A percentile compares a stretch with the other conserved stretches of the same genome.
phyloP scores from a whole-genome alignment of 2,888 invertebrate genomes.

The Agelastica alni region DNA sequence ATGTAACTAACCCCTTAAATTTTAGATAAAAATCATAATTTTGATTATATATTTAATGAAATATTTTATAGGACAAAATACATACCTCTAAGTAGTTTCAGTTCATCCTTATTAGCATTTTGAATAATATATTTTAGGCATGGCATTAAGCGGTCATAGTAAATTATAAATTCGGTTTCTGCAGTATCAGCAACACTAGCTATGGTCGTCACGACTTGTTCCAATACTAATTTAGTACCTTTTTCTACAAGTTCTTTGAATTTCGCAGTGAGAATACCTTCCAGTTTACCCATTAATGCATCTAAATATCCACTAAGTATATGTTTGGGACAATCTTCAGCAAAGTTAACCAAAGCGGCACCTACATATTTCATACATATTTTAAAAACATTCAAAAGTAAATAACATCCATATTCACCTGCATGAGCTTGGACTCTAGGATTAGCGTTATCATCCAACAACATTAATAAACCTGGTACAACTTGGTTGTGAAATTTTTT shows the following conservation, averaged over 20 bases:
- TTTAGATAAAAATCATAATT: too few relatives aligned
- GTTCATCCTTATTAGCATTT: conserved; percentile 85
- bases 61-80: conserved; percentile 1
- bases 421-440: conserved; percentile 92
- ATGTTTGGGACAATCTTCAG: conserved; percentile 96
- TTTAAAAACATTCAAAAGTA: too few relatives aligned
- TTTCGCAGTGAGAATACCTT: conserved; percentile 86
- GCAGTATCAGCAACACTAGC: conserved; percentile 98
- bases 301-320: conserved; percentile 91
- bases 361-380: too few relatives aligned
- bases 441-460: conserved; percentile 87
- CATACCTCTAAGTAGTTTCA: conserved; percentile 84
- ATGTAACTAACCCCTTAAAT: too few relatives aligned
- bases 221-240: conserved; percentile 93
- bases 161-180: conserved; percentile 91
- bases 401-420: conserved; percentile 49
- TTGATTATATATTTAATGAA: too few relatives aligned
- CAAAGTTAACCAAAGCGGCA: conserved; percentile 98
- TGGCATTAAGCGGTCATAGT: conserved; percentile 93
- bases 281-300: conserved; percentile 87
- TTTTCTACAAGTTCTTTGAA: conserved; percentile 93
- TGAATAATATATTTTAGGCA: conserved; percentile 96
- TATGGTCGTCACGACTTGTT: conserved; percentile 98
- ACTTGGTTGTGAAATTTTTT: conserved; percentile 97
- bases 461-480: conserved; percentile 85